Conservation (phyloP, 2,797 vertebrate species). For the Anomalospiza imberbis region DNA sequence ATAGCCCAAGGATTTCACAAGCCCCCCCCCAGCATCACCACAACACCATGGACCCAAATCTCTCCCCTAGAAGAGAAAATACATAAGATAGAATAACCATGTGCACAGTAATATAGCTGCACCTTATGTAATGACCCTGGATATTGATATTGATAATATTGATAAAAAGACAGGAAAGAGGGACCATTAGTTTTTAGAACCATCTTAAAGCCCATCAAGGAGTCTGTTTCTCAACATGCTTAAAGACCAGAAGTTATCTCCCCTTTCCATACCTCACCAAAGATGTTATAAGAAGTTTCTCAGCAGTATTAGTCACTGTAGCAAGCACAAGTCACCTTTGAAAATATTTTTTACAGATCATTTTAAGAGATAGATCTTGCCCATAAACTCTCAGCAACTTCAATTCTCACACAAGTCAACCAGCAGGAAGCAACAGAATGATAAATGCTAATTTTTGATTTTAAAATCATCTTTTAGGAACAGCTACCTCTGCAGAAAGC, state of each 20-base stretch:
- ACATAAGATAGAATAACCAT: accelerated
- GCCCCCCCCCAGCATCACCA: neutral
- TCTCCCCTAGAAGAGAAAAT: neutral
- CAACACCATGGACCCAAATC: neutral
- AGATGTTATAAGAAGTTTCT: neutral
- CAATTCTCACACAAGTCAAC: neutral
- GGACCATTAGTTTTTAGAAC: neutral
- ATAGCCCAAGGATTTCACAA: neutral
- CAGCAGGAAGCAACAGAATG: neutral
- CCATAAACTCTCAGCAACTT: neutral
- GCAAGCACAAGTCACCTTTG: neutral
- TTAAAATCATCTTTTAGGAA: neutral
- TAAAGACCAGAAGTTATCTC: neutral
- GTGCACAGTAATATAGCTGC: neutral
- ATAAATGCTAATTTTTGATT: neutral
- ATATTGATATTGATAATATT: neutral
- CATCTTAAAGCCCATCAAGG: neutral
- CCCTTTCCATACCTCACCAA: neutral
- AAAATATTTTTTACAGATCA: neutral
- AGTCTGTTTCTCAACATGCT: neutral
- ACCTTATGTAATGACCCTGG: neutral
- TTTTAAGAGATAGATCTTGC: neutral
- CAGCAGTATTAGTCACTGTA: no score
- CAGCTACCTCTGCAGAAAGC: neutral
- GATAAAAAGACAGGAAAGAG: neutral